Evolutionary conservation across 2,797 vertebrate genomes (phyloP).

Genomic region (Malurus splendens): DNA sequence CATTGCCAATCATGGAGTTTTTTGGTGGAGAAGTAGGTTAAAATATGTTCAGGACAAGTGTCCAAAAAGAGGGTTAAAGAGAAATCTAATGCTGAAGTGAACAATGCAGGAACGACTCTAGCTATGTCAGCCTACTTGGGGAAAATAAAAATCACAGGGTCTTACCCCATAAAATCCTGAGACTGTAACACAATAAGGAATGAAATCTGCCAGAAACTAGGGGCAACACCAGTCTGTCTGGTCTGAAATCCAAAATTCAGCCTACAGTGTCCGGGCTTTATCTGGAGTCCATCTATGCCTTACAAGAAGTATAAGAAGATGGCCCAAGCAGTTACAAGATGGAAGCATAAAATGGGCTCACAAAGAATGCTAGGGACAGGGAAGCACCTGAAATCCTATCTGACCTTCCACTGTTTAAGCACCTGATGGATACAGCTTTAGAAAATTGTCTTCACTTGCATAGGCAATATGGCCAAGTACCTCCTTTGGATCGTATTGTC

Average conservation of each 20-base stretch:
- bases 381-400: fast-evolving
- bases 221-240: neutral
- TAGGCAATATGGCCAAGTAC: neutral
- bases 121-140: neutral
- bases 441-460: neutral
- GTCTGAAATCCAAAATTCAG: neutral
- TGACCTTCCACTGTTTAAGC: neutral
- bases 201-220: neutral
- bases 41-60: neutral
- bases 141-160: neutral
- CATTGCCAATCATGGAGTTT: neutral
- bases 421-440: neutral
- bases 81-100: neutral
- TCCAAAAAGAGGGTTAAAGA: neutral
- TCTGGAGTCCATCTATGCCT: fast-evolving
- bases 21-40: neutral
- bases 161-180: neutral
- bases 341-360: neutral
- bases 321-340: neutral
- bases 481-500: neutral
- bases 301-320: neutral
- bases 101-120: neutral
- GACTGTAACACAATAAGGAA: neutral
- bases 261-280: neutral
- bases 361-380: neutral